These are phyloP conservation scores for Diplolepis rosae DNA, from an alignment of 2,888 invertebrate species.

Conservation along the genomic window DNA sequence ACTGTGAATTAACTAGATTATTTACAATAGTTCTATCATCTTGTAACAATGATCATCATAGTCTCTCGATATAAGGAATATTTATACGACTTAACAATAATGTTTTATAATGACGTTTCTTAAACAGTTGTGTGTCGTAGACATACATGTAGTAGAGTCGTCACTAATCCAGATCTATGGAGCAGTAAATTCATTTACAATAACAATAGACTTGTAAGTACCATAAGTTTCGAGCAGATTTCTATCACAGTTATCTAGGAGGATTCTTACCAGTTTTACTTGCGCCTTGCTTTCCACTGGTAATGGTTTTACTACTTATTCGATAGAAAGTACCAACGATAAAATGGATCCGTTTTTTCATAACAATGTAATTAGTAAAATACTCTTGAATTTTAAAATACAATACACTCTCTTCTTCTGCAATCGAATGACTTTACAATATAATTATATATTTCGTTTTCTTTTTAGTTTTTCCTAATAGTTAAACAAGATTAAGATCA, in stretches of 20 bases:
- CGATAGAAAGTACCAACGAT: slow-evolving; percentile 41
- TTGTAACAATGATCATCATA: slow-evolving; percentile 62
- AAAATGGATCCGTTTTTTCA: slow-evolving; percentile 38
- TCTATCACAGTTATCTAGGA: slow-evolving; percentile 67
- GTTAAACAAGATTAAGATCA: slow-evolving; percentile 35
- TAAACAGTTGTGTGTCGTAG: slow-evolving; percentile 22
- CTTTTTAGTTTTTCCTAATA: slow-evolving; percentile 38
- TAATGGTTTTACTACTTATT: slow-evolving; percentile 29
- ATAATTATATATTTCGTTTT: slow-evolving; percentile 37
- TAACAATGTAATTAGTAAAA: slow-evolving; percentile 59
- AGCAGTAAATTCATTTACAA: neutral
- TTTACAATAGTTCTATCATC: slow-evolving; percentile 66
- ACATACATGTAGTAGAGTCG: slow-evolving; percentile 32
- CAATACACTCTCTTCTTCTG: slow-evolving; percentile 44
- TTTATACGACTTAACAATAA: slow-evolving; percentile 37
- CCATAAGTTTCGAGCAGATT: slow-evolving; percentile 37
- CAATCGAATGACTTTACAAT: neutral
- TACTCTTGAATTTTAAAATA: slow-evolving; percentile 62
- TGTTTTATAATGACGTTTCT: neutral
- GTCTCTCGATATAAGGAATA: slow-evolving; percentile 64
- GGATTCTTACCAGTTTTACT: slow-evolving; percentile 50
- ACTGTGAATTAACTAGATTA: slow-evolving; percentile 71
- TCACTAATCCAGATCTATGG: slow-evolving; percentile 18
- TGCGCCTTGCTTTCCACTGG: slow-evolving; percentile 31
- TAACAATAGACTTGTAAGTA: neutral